These are phyloP conservation scores for Cenopis cana DNA, from an alignment of 2,888 invertebrate species.

Conservation along the genomic window DNA sequence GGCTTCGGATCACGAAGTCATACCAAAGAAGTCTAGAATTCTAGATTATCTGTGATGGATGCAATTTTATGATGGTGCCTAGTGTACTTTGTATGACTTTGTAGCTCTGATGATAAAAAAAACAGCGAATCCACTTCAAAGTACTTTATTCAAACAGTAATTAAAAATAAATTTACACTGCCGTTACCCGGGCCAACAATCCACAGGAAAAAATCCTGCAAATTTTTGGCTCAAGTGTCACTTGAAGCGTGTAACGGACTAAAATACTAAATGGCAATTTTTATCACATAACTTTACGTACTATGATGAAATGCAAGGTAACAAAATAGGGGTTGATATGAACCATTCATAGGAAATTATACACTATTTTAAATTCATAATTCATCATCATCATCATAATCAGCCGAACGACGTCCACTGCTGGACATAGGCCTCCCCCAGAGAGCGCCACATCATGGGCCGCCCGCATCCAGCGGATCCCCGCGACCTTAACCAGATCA, in stretches of 20 bases:
- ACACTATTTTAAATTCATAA: no score
- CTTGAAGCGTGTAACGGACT: constrained; percentile 33
- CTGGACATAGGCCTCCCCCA: no score
- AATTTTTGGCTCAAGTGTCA: background rate
- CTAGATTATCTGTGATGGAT: no score
- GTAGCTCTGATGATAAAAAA: constrained; percentile 2
- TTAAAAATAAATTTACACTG: constrained; percentile 49
- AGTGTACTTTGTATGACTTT: no score
- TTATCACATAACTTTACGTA: constrained; percentile 41
- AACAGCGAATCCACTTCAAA: constrained; percentile 22
- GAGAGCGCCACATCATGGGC: no score
- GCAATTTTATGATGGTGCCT: no score
- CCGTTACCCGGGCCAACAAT: constrained; percentile 46
- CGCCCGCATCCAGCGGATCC: no score
- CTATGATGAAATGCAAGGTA: constrained; percentile 40
- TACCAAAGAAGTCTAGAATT: no score
- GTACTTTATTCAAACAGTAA: constrained; percentile 52
- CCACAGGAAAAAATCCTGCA: background rate
- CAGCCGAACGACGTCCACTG: no score
- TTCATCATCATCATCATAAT: no score
- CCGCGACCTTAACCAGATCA: no score
- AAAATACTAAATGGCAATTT: constrained; percentile 44
- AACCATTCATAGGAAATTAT: background rate
- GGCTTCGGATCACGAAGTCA: no score
- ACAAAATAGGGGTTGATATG: constrained; percentile 7